phyloP scores from a whole-genome alignment of 2,113 vertebrate genomes.

The Trichechus manatus region DNA sequence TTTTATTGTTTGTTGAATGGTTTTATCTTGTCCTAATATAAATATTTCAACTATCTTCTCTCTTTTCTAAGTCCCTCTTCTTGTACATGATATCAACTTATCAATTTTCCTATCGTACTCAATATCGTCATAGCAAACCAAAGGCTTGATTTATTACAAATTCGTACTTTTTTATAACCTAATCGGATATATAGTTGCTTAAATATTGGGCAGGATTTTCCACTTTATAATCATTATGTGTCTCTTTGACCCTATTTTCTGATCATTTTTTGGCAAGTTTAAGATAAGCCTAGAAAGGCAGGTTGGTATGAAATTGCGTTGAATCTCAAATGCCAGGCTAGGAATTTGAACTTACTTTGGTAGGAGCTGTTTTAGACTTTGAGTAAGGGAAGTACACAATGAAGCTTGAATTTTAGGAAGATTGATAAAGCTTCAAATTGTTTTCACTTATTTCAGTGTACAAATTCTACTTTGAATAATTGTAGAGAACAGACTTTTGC shows the following conservation, averaged over 20 bases:
- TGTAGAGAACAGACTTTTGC: not conserved
- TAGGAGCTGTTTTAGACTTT: not conserved
- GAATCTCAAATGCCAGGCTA: constrained; percentile 31
- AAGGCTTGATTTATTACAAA: not conserved
- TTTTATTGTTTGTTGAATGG: not conserved
- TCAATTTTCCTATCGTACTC: not conserved
- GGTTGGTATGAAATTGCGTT: not conserved
- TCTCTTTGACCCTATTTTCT: not conserved
- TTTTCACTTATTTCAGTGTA: not conserved
- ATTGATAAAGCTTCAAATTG: not conserved
- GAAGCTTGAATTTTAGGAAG: not conserved
- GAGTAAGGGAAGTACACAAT: not conserved
- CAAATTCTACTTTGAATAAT: constrained; percentile 17
- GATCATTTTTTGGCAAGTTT: not conserved
- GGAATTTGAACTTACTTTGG: constrained; percentile 7
- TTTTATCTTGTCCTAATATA: not conserved
- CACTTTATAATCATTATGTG: no score
- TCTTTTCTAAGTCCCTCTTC: not conserved
- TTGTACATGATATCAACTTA: not conserved
- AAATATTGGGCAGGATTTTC: no score
- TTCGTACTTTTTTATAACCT: not conserved
- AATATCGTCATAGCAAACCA: not conserved
- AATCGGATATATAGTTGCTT: no score
- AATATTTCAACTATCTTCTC: not conserved
- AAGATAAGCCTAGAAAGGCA: not conserved